Base-by-base conservation (phyloP, 2,888 invertebrate genomes). In the Drosophila pseudotakahashii region DNA sequence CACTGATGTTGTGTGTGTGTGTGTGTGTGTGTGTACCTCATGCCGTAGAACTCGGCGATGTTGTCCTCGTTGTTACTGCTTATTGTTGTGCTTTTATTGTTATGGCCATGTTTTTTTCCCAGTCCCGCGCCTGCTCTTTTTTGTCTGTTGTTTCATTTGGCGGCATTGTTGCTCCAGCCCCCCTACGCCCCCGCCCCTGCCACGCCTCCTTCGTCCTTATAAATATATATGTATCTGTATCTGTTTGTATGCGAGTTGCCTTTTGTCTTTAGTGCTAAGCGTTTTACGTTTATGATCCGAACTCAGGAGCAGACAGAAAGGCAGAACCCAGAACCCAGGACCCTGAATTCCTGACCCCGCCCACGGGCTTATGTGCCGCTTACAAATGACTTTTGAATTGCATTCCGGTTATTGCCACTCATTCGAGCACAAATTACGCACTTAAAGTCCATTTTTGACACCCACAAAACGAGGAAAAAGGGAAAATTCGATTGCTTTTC, bases 41-140 rank as follows among this genome's bases (percentile, higher is more conserved):
- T 60, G 47, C 61, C 32, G 47, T 23, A 63, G 34, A 62, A 14
- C 64, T 53, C 55, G 67, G 60, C 57, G 61, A 44, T 51, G 69
- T 66, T 68, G 66, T 58, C 50, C 63, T 73, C 77, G 87, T 83
- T 83, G 87, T 87, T 81, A 81, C 79, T 83, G 87, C 87, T 83
- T 81, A 83, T 83, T 83, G 81, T 83, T 83, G 87, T 78, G 82
- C 82, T 81, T 83, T 83, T 83, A 83, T 83, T 83, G 82, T 83
- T 83, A 83, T 81, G 76, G 81, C 79, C 81, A 81, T 83, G 81
- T 87, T 87, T 84, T 58, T 67, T 68, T 52, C 72, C 16, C 54
- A 39, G 13, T 7, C 39, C 51, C 36, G 23, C 30, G 50, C 64
- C 45, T 64, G 52, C 37, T 64, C 50, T 64, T 52, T 47, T 45